Conservation (phyloP, 2,797 vertebrate genomes). For the Cirrhinus molitorella region DNA sequence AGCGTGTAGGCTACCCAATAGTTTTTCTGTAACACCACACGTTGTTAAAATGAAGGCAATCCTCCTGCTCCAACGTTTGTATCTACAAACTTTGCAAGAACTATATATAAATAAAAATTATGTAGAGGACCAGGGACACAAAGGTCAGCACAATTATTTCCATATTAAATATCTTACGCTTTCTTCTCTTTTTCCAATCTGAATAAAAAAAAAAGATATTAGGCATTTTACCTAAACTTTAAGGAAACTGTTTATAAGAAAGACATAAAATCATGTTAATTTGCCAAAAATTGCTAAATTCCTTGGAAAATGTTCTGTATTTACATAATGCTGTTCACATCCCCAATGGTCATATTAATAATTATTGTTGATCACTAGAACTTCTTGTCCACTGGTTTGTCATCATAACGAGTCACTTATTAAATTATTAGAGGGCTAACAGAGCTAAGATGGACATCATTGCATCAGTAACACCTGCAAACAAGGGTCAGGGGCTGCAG, state of each 20-base stretch:
- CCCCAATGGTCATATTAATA: neutral
- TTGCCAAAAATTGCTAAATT: neutral
- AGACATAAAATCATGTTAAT: neutral
- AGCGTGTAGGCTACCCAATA: neutral
- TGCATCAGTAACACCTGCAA: constrained; percentile 33
- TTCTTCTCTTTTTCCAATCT: constrained; percentile 26
- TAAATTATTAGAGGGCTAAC: neutral
- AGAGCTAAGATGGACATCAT: constrained; percentile 21
- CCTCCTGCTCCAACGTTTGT: neutral
- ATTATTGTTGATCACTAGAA: neutral
- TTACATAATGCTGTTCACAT: neutral
- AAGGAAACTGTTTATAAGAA: neutral
- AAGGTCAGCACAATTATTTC: neutral
- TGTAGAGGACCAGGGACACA: neutral
- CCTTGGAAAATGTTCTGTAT: neutral
- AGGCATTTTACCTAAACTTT: neutral
- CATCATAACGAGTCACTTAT: constrained; percentile 35
- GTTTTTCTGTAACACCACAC: neutral
- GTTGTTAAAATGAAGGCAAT: neutral
- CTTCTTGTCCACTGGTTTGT: constrained; percentile 18
- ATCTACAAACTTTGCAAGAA: neutral
- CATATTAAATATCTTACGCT: constrained; percentile 5
- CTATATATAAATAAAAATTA: neutral
- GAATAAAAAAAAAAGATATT: no score
- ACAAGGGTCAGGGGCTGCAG: constrained; percentile 33